Conservation (phyloP, 2,888 invertebrate genomes). For the Drosophila birchii region DNA sequence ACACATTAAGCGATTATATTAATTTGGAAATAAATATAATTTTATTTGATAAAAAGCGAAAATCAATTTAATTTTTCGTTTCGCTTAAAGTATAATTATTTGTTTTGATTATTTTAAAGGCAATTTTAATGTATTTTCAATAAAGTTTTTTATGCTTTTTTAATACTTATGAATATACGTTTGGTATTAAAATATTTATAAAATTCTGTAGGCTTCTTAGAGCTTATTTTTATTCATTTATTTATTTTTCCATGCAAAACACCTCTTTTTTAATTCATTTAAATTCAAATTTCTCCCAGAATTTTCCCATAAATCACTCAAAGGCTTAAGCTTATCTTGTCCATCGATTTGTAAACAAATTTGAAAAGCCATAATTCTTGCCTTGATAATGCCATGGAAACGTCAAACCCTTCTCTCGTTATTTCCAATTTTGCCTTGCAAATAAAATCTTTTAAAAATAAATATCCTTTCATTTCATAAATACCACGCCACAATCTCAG, state of each 20-base stretch:
- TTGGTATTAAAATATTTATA: no score
- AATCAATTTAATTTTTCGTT: not conserved
- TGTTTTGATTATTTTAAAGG: not conserved
- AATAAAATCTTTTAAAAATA: not conserved
- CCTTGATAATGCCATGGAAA: not conserved
- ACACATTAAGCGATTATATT: conserved; percentile 19
- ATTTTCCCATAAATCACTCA: not conserved
- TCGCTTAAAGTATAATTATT: not conserved
- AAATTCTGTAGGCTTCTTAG: no score
- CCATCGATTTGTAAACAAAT: conserved; percentile 10
- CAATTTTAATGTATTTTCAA: no score
- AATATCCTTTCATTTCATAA: not conserved
- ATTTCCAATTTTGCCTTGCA: not conserved
- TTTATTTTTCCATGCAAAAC: not conserved
- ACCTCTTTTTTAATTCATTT: no score
- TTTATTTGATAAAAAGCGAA: not conserved
- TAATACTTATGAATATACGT: no score
- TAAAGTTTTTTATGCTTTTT: not conserved
- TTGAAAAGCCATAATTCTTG: conserved; percentile 1
- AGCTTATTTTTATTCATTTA: no score
- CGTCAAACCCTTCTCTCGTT: conserved; percentile 23
- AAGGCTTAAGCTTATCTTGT: conserved; percentile 3
- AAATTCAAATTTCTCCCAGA: not conserved
- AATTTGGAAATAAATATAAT: not conserved
- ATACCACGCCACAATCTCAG: conserved; percentile 4